Evolutionary conservation across 2,888 invertebrate genomes (phyloP), one percentile per base, ranked within the genome.

Genomic region (Phalera bucephala): DNA sequence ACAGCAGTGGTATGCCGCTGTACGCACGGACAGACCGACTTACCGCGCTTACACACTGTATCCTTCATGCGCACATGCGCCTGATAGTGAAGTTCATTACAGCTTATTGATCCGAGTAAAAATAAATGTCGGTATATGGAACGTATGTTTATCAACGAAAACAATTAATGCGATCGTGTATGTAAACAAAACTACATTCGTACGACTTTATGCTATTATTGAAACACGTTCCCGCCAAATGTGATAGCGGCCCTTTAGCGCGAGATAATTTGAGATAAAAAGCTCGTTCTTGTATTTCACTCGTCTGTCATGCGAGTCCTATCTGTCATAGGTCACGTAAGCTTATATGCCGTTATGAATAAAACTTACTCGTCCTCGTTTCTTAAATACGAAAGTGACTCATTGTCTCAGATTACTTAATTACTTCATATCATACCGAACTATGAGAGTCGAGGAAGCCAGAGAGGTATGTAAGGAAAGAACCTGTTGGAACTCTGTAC

Each of bases 31-130:
- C 37, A 44, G 42, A 45, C 52, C 40, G 48, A 59, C 54, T 54
- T 50, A 54, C 53, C 45, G 49, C 51, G 50, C 55, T 61, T 60
- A 56, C 57, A 54, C 52, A 56, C 60, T 52, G 63, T 64, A 68
- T 64, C 65, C 64, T 64, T 67, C 66, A 62, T 59, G 62, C 67
- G 68, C 65, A 68, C 64, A 67, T 67, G 72, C 65, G 61, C 57
- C 53, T 54, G 75, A 77, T 75, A 76, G 64, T 65, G 64, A 72
- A 76, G 73, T 77, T 75, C 69, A 73, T 66, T 64, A 56, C 52
- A 69, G 71, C 72, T 61, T 69, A 60, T 72, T 68, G 75, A 73
- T 72, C 68, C 62, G 56, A 60, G 62, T 58, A 54, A 52, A 67
- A 51, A 50, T 52, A 55, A 45, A 40, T 14, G 27, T 8, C 27